Base-by-base conservation (phyloP, 2,797 vertebrate genomes). In the Melanogrammus aeglefinus region DNA sequence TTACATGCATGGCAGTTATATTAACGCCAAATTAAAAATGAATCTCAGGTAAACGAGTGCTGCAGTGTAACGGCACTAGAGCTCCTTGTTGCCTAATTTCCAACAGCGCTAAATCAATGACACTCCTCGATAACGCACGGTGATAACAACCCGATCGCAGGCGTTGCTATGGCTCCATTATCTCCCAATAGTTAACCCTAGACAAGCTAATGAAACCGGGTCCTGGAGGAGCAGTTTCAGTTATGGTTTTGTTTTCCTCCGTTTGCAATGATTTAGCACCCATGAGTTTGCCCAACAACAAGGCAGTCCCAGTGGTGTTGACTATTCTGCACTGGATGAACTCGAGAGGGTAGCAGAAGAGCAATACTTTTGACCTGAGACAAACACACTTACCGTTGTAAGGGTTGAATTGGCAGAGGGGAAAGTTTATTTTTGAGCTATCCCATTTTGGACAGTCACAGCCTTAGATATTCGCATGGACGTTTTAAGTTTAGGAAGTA, bases 1-100 rank as follows among this genome's bases (percentile, higher is more conserved):
- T 75, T 24, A 47, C 1, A 79, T 79, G 77, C 44, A 76, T 69
- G 63, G 27, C 29, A 78, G 75, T 73, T 76, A 75, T 80, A 38
- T 73, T 78, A 71, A 21, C 72, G 16, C 1, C 35, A 44, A 57
- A 80, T 81, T 76, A 80, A 39, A 76, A 79, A 76, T 63, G 12
- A 72, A 63, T 63, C 57, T 63, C 57, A 24, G 57, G 57, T n/a
- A 24, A 63, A 24, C 57, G 8, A 63, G 6, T 6, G 57, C 1
- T 63, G 57, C 5, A 63, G 57, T 63, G n/a, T 24, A 63, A 63
- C 21, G 57, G 21, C 57, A 63, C 57, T 63, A 63, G n/a, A 63
- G 57, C 21, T 63, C 57, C 57, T n/a, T 21, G 57, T 63, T 63
- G 57, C 57, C 57, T n/a, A 57, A 63, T 63, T 63, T 63, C 57